A percentile compares a stretch with the other conserved stretches of the same genome.
Evolutionary conservation across 2,888 invertebrate genomes (phyloP).

Genomic region (Phaonia tiefii): DNA sequence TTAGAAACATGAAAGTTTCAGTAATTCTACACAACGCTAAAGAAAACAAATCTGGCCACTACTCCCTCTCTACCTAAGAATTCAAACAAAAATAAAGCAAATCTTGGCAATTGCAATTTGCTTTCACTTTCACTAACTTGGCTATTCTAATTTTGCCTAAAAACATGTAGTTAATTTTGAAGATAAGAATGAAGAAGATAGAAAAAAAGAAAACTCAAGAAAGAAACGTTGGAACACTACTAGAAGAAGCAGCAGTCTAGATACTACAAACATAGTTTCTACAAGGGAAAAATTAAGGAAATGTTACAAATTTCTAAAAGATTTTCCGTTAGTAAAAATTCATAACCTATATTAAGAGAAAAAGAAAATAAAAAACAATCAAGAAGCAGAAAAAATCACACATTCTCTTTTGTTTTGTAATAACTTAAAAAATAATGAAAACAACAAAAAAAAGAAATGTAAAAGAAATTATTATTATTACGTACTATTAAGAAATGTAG

Average conservation of each 20-base stretch:
- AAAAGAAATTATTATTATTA: conserved; percentile 43
- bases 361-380: conserved; percentile 43
- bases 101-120: conserved; percentile 53
- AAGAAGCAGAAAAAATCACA: conserved; percentile 31
- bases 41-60: too few relatives aligned
- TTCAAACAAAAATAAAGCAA: neutral
- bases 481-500: conserved; percentile 61
- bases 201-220: neutral
- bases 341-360: neutral
- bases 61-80: conserved; percentile 12
- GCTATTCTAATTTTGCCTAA: neutral
- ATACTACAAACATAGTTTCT: conserved; percentile 26
- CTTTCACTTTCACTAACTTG: neutral
- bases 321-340: conserved; percentile 38
- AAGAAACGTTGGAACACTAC: too few relatives aligned
- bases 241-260: neutral
- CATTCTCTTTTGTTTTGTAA: conserved; percentile 53
- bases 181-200: neutral
- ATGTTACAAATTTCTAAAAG: conserved; percentile 29
- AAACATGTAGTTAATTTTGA: neutral
- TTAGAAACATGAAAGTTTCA: conserved; percentile 81
- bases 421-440: conserved; percentile 39
- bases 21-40: conserved; percentile 67
- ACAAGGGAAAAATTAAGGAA: conserved; percentile 8
- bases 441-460: conserved; percentile 42